Base-by-base conservation (phyloP, 2,888 invertebrate species). In the Tachina grossa region DNA sequence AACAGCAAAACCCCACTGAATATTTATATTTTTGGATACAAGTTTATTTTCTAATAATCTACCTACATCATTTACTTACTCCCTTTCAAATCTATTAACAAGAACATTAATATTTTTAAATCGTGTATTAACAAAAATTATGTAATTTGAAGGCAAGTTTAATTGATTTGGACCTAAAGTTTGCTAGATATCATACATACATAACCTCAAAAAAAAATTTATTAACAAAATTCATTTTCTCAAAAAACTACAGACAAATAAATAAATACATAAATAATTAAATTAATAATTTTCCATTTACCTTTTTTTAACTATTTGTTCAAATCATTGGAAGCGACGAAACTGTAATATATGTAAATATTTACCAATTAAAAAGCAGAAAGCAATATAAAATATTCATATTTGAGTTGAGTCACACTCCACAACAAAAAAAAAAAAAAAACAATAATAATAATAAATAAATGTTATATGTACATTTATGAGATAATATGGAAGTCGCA, bases 251-350 rank as follows among this genome's bases (percentile, higher is more conserved):
- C 5, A 31, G 31, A 31, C 31, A 31, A 31, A 31, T 31, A 31
- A 31, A 31, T 31, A 31, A 31, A 31, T 31, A 31, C 6, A 31
- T 31, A 31, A 31, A 31, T 31, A 31, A 31, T 31, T 31, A 31
- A 31, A 31, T 6, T 31, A 31, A 53, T 13, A 31, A 31, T 55
- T 19, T 22, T 55, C 55, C 55, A 57, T 57, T 57, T 57, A 57
- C 22, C 55, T 57, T 57, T 57, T 31, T 57, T 19, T 19, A 22
- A 57, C 31, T 57, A 57, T 13, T 55, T 57, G 31, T 31, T 57
- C 31, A 31, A 57, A 57, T 9, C 19, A 19, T 53, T 53, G 19
- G 19, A 16, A 5, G 13, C 31, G 1, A 31, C 19, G 31, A 57
- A 31, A 57, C 13, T 31, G 55, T 31, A 31, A 31, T 19, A 53